These are phyloP conservation scores for Microplitis manilae DNA, from an alignment of 2,888 invertebrate species.

Conservation along the genomic window DNA sequence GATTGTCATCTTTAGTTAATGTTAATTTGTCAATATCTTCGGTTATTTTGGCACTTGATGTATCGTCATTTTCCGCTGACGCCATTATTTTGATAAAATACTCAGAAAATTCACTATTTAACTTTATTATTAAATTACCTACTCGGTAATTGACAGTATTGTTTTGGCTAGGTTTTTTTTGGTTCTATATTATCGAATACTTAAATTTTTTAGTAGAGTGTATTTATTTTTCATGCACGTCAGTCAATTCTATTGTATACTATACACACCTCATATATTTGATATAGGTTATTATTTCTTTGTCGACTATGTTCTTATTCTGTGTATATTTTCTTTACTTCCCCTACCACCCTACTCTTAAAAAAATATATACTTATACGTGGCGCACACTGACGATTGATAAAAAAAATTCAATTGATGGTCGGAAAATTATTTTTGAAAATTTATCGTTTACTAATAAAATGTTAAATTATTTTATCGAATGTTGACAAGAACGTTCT, in stretches of 20 bases:
- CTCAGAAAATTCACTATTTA: not conserved
- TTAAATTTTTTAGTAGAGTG: not conserved
- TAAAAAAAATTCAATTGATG: not conserved
- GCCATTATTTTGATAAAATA: constrained; percentile 58
- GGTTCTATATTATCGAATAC: not conserved
- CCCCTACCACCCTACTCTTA: not conserved
- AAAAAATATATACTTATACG: not conserved
- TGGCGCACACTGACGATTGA: not conserved
- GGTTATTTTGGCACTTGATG: constrained; percentile 50
- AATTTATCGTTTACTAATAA: not conserved
- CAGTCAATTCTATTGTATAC: constrained; percentile 21
- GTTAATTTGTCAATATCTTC: constrained; percentile 60
- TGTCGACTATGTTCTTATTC: constrained; percentile 16
- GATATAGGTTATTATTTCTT: not conserved
- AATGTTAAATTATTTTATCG: not conserved
- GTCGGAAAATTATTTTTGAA: not conserved
- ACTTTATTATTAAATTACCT: not conserved
- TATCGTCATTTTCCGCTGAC: constrained; percentile 58
- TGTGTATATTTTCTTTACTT: not conserved
- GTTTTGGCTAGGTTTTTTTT: not conserved
- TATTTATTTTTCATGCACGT: constrained; percentile 17
- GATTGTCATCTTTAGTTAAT: constrained; percentile 47
- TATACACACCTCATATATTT: not conserved
- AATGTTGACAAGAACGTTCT: no score
- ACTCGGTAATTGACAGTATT: not conserved